Evolutionary conservation across 2,113 vertebrate genomes (phyloP).

Genomic region (Rattus rattus): DNA sequence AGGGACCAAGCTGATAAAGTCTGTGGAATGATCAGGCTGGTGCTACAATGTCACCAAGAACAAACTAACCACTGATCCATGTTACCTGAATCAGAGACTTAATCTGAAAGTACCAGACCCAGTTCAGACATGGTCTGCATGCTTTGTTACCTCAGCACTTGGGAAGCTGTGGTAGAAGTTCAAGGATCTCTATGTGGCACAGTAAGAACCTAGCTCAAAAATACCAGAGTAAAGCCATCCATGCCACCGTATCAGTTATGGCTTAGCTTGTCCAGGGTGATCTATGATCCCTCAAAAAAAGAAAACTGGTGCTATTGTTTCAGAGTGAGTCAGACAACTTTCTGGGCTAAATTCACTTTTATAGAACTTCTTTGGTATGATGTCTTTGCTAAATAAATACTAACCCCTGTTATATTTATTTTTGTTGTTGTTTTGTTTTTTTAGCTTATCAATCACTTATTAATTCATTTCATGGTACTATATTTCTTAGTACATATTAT

Average conservation of each 20-base stretch:
- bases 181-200: neutral
- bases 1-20: neutral
- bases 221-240: neutral
- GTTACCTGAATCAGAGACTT: neutral
- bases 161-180: no score
- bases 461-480: neutral
- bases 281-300: neutral
- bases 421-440: neutral
- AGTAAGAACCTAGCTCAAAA: neutral
- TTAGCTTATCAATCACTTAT: neutral
- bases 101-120: neutral
- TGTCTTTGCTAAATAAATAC: neutral
- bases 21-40: neutral
- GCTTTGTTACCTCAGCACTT: neutral
- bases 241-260: neutral
- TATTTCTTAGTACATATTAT: neutral
- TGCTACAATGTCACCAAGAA: neutral
- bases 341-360: neutral
- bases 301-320: neutral
- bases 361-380: neutral
- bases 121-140: neutral
- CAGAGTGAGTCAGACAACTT: neutral
- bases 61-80: neutral
- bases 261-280: neutral
- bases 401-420: neutral